phyloP scores from a whole-genome alignment of 1,140 invertebrate genomes.

The Adelges cooleyi region DNA sequence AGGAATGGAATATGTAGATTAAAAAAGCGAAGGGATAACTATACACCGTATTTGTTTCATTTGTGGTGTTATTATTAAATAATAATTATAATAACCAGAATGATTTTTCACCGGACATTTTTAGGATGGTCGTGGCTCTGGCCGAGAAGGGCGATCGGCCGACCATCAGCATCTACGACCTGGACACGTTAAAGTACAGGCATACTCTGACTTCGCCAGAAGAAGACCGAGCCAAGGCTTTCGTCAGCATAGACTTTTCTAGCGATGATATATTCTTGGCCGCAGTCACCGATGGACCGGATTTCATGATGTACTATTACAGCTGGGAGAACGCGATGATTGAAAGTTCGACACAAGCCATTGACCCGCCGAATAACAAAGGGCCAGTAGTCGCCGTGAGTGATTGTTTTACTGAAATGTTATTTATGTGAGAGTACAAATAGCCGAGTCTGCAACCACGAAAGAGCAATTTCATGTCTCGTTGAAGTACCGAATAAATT shows the following conservation, averaged over 20 bases:
- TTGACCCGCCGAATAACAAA: slow-evolving; percentile 45
- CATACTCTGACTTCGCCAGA: slow-evolving; percentile 49
- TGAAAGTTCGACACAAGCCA: slow-evolving; percentile 56
- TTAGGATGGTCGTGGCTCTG: neutral
- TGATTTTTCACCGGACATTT: neutral
- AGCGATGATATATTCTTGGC: slow-evolving; percentile 65
- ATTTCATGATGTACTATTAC: slow-evolving; percentile 67
- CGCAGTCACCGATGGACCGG: slow-evolving; percentile 62
- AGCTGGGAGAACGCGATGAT: slow-evolving; percentile 74
- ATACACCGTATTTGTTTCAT: too few species aligned
- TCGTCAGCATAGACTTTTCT: slow-evolving; percentile 61
- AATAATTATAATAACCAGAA: neutral
- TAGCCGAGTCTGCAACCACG: too few species aligned
- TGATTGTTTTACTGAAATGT: too few species aligned
- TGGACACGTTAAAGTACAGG: slow-evolving; percentile 47
- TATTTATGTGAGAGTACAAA: too few species aligned
- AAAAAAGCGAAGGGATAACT: too few species aligned
- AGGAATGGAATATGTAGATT: too few species aligned
- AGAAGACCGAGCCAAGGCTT: slow-evolving; percentile 43
- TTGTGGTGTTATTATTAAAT: too few species aligned
- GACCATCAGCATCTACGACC: slow-evolving; percentile 53
- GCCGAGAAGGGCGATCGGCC: slow-evolving; percentile 38
- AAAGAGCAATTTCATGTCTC: too few species aligned
- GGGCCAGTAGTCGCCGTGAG: slow-evolving; percentile 39
- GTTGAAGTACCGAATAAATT: too few species aligned